Percentiles rank a stretch among this genome's conserved stretches.
Evolutionary conservation across 2,113 vertebrate species (phyloP).

Genomic region (Perognathus longimembris): DNA sequence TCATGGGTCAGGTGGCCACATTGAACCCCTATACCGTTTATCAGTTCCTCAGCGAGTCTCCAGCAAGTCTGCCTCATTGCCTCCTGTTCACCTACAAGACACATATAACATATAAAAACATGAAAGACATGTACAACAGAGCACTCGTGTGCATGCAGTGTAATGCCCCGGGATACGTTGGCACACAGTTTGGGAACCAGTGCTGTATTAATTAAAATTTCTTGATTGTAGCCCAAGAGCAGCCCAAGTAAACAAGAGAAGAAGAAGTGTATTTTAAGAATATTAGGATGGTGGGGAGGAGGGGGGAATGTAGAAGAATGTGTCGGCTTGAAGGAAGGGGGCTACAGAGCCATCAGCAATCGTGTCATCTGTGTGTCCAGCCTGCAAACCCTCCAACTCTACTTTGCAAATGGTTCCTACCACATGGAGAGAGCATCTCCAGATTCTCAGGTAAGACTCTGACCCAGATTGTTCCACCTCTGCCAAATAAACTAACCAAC

Average conservation of each 20-base stretch:
- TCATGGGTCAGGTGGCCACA: neutral
- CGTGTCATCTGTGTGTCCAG: neutral
- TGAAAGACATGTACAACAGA: neutral
- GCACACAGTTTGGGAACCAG: neutral
- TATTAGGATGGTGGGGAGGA: neutral
- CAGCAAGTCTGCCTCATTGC: neutral
- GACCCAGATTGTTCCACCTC: neutral
- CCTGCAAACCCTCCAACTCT: neutral
- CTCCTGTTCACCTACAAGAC: neutral
- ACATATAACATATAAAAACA: neutral
- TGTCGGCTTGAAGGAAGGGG: neutral
- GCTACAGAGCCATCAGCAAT: neutral
- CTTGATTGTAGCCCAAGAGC: neutral
- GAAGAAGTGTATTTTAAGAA: neutral
- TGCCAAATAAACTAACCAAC: neutral
- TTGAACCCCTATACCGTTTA: neutral
- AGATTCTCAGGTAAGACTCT: neutral
- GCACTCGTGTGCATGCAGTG: rapidly evolving
- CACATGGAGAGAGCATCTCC: neutral
- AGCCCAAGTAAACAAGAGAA: neutral
- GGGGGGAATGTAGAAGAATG: neutral
- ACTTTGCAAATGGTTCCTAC: neutral
- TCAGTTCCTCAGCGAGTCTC: neutral
- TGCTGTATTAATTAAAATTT: neutral
- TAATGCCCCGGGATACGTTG: neutral